Evolutionary conservation across 2,888 invertebrate species (phyloP).

Genomic region (Plemyria rubiginata): DNA sequence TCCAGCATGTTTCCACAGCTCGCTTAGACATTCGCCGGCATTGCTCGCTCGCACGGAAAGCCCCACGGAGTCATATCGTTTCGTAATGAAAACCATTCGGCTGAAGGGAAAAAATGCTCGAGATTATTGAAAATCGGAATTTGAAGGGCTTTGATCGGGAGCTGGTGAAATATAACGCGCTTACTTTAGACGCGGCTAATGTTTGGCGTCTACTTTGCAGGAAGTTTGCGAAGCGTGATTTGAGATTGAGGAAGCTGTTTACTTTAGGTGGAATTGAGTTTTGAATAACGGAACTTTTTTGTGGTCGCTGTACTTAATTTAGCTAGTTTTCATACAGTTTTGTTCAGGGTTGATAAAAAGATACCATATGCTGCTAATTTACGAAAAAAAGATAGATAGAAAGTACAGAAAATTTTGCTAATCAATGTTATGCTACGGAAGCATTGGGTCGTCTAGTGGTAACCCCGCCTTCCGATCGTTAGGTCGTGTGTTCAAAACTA

Average conservation of each 20-base stretch:
- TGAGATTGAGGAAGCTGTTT: slow-evolving; percentile 25
- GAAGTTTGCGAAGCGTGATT: slow-evolving; percentile 29
- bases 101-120: slow-evolving; percentile 47
- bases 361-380: no score
- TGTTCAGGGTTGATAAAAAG: no score
- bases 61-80: slow-evolving; percentile 54
- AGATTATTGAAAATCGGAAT: slow-evolving; percentile 59
- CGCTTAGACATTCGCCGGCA: slow-evolving; percentile 45
- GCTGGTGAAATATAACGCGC: slow-evolving; percentile 40
- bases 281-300: neutral
- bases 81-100: slow-evolving; percentile 56
- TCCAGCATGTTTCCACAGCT: slow-evolving; percentile 44
- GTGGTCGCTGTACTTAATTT: no score
- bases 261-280: slow-evolving; percentile 9
- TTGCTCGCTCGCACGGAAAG: slow-evolving; percentile 55
- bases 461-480: no score
- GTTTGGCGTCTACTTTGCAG: slow-evolving; percentile 29
- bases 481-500: no score
- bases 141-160: slow-evolving; percentile 50
- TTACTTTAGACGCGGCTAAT: slow-evolving; percentile 33
- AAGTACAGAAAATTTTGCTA: no score
- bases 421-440: no score
- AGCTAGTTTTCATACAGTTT: no score
- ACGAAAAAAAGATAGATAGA: no score
- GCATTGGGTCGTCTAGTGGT: no score